A percentile compares a stretch with the other conserved stretches of the same genome.
These are phyloP conservation scores for Zaprionus gabonicus DNA, from an alignment of 1,140 invertebrate genomes.

Conservation along the genomic window DNA sequence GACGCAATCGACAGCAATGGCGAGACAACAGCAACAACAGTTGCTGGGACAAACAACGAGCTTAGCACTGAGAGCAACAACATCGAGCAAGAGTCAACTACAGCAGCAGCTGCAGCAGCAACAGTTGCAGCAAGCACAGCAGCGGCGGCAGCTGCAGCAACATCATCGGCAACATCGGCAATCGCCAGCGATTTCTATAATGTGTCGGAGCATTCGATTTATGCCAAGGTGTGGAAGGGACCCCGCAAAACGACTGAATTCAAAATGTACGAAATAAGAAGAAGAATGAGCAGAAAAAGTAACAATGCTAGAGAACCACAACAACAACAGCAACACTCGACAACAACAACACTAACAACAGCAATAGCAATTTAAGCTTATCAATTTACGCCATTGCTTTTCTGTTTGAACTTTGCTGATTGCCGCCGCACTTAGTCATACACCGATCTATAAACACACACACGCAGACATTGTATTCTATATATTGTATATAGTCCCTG, in stretches of 20 bases:
- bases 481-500: slow-evolving; percentile 1
- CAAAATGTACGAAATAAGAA: slow-evolving; percentile 76
- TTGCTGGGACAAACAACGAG: slow-evolving; percentile 9
- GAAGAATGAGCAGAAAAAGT: not conserved
- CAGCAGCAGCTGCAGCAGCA: slow-evolving; percentile 35
- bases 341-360: not conserved
- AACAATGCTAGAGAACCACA: slow-evolving; percentile 6
- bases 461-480: not conserved
- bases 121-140: slow-evolving; percentile 23
- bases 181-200: slow-evolving; percentile 50
- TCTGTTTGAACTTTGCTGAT: slow-evolving; percentile 7
- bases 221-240: slow-evolving; percentile 84
- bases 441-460: not conserved
- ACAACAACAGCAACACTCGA: slow-evolving; percentile 8
- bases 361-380: slow-evolving; percentile 6
- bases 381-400: slow-evolving; percentile 33
- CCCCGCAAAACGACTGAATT: slow-evolving; percentile 83
- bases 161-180: slow-evolving; percentile 30
- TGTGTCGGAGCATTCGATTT: slow-evolving; percentile 78
- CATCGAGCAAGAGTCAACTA: slow-evolving; percentile 7
- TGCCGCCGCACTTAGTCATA: slow-evolving; percentile 24
- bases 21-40: slow-evolving; percentile 13
- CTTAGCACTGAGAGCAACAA: slow-evolving; percentile 18
- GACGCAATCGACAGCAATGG: slow-evolving; percentile 30
- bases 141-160: slow-evolving; percentile 32